phyloP scores from a whole-genome alignment of 2,888 invertebrate genomes.

The Stenoptilia bipunctidactyla region DNA sequence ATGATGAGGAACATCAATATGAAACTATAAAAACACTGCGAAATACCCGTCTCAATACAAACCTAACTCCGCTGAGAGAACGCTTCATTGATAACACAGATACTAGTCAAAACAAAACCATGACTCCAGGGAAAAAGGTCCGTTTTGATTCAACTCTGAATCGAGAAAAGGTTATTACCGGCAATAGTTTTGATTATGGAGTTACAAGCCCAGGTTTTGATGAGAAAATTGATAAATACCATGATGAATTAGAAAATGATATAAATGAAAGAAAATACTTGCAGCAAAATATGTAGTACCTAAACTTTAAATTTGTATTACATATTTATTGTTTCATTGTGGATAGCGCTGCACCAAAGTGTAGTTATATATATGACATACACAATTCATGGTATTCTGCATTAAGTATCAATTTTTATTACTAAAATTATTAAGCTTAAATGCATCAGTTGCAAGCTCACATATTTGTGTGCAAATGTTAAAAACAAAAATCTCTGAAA shows the following conservation, averaged over 20 bases:
- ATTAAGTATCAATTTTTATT: too few relatives aligned
- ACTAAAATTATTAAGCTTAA: too few relatives aligned
- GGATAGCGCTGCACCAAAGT: too few relatives aligned
- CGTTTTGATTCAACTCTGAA: conserved; percentile 62
- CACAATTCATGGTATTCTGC: too few relatives aligned
- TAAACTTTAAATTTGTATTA: background rate
- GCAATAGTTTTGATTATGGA: conserved; percentile 57
- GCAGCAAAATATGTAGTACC: conserved; percentile 49
- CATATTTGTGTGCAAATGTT: too few relatives aligned
- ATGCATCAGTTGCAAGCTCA: too few relatives aligned
- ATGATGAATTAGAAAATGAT: conserved; percentile 64
- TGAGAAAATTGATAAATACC: conserved; percentile 56
- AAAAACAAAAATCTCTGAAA: too few relatives aligned
- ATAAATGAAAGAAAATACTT: conserved; percentile 62
- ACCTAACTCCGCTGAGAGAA: conserved; percentile 51
- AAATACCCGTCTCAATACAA: conserved; percentile 53
- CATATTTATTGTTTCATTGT: too few relatives aligned
- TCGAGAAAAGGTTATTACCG: conserved; percentile 58
- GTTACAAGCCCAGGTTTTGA: conserved; percentile 59
- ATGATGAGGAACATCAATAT: conserved; percentile 49
- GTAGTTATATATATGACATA: too few relatives aligned
- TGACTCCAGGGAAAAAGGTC: conserved; percentile 56
- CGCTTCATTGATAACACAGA: conserved; percentile 33
- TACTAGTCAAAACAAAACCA: conserved; percentile 34
- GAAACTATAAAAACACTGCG: conserved; percentile 55